Percentiles rank a stretch among this genome's conserved stretches.
Conservation (phyloP, 1,140 invertebrate genomes). For the Tetragnatha versicolor region DNA sequence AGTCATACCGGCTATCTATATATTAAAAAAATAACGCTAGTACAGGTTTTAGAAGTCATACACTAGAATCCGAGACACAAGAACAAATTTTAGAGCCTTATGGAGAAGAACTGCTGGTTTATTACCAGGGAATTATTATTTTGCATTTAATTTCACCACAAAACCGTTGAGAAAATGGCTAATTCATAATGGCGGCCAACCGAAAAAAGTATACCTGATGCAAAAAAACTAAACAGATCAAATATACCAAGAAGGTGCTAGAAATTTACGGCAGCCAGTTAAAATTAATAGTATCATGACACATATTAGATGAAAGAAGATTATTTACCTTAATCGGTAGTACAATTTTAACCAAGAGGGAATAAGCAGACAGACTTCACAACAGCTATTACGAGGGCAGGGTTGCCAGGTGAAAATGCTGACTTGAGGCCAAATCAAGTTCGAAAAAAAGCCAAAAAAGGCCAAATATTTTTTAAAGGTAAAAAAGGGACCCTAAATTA, state of each 20-base stretch:
- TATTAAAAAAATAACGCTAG: not conserved
- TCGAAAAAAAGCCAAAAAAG: no score
- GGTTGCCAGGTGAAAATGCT: not conserved
- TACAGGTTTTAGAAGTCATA: no score
- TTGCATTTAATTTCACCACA: not conserved
- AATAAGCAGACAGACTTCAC: not conserved
- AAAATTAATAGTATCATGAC: not conserved
- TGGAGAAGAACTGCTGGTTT: no score
- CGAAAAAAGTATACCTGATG: not conserved
- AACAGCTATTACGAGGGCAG: not conserved
- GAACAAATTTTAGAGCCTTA: no score
- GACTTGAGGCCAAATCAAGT: no score
- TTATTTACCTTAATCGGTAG: not conserved
- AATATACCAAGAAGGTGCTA: not conserved
- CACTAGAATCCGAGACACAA: no score
- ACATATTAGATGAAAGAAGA: not conserved
- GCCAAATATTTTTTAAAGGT: no score
- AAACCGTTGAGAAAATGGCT: not conserved
- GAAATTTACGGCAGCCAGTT: no score
- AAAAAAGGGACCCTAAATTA: no score
- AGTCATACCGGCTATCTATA: constrained; percentile 71
- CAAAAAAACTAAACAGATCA: not conserved
- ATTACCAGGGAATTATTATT: no score
- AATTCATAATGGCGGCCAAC: not conserved
- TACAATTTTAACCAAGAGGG: not conserved